Evolutionary conservation across 1,140 invertebrate genomes (phyloP), one percentile per base, ranked within the genome.

Genomic region (Pogonognathellus flavescens): DNA sequence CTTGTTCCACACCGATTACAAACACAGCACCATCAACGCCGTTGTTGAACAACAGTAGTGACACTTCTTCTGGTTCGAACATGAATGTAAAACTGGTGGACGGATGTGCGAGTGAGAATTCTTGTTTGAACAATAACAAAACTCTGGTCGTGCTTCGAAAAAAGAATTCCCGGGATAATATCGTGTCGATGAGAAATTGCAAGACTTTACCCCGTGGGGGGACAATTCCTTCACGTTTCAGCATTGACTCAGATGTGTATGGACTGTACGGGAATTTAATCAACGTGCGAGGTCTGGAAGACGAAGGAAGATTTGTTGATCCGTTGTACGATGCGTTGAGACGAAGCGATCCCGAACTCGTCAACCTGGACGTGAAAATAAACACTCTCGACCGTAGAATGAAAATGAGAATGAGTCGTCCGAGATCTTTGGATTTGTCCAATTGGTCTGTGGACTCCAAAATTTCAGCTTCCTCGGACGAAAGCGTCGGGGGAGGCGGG

Each of bases 391-490:
- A 96, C 90, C 91, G 95, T 60, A 92, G 95, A 89, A 90, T 96
- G 20, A 93, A 94, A 82, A 95, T 96, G 94, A 95, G 96, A 89
- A 94, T 94, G 1, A 94, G 94, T 8, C 91, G 95, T 50, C 96
- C 95, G 0, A 91, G 95, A 31, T 96, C 95, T 8, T 91, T 97
- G 52, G 96, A 97, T 89, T 90, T 97, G 0, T 96, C 95, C 3
- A 96, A 95, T 89, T 95, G 95, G 95, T 96, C 95, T 0, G 95
- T 96, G 0, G 95, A 96, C 89, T 96, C 95, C 0, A 93, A 95
- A 85, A 94, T 95, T 4, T 96, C 95, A 20, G 89, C 95, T 13
- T 96, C 95, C 0, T 95, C 95, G 80, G 95, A 96, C 89, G 95
- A 96, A 89, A 95, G 95, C 87, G 93, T 95, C 90, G 82, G 86